phyloP scores from a whole-genome alignment of 2,888 invertebrate species.

The Trypoxylon attenuatum region DNA sequence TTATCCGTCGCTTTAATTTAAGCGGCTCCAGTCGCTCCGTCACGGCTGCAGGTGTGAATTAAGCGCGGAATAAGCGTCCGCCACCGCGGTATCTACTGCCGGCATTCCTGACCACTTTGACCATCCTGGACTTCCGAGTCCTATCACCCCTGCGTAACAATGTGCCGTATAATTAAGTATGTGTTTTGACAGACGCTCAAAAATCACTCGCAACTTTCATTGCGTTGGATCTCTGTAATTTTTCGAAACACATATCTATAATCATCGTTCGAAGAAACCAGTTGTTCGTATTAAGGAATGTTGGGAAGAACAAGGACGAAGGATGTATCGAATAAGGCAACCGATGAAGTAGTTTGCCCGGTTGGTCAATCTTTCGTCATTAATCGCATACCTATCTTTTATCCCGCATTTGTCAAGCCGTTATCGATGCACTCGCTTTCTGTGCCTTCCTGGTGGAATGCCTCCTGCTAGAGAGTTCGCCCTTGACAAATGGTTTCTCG shows the following conservation, averaged over 20 bases:
- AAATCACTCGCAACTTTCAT: neutral
- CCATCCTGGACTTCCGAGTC: constrained; percentile 4
- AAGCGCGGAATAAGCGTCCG: constrained; percentile 61
- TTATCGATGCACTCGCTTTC: neutral
- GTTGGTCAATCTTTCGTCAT: neutral
- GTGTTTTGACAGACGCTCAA: constrained; percentile 44
- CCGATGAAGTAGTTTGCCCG: neutral
- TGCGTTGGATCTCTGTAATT: too few relatives aligned
- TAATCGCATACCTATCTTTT: neutral
- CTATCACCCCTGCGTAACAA: neutral
- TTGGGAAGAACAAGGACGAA: neutral
- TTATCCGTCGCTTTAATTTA: constrained; percentile 74
- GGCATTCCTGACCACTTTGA: constrained; percentile 52
- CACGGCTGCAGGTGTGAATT: constrained; percentile 71
- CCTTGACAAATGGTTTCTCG: neutral
- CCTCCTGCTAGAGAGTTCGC: too few relatives aligned
- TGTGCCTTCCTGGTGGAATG: neutral
- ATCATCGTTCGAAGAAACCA: too few relatives aligned
- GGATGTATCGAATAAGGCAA: neutral
- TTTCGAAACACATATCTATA: too few relatives aligned
- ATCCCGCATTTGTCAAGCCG: neutral
- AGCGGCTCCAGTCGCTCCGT: constrained; percentile 70
- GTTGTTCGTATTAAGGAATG: too few relatives aligned
- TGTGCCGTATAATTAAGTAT: constrained; percentile 43
- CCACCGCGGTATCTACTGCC: constrained; percentile 52